phyloP scores from a whole-genome alignment of 2,113 vertebrate species.

The Hassar affinis region DNA sequence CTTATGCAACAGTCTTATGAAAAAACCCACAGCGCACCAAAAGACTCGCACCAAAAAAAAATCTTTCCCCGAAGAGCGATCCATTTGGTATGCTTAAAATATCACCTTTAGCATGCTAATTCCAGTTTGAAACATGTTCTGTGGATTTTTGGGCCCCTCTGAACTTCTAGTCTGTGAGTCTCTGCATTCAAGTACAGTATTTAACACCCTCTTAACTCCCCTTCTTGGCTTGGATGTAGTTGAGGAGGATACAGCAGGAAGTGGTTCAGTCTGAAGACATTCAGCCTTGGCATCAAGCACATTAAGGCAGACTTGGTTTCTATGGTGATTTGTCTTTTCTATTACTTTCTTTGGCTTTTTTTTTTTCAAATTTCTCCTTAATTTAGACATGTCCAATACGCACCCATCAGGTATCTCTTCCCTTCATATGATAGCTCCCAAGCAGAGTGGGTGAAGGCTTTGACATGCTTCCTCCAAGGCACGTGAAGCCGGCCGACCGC shows the following conservation, averaged over 20 bases:
- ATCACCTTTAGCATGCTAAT: too few relatives aligned
- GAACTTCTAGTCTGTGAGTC: not conserved
- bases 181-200: not conserved
- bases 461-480: too few relatives aligned
- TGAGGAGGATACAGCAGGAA: not conserved
- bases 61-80: not conserved
- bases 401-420: too few relatives aligned
- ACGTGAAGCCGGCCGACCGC: too few relatives aligned
- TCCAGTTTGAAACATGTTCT: not conserved
- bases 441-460: too few relatives aligned
- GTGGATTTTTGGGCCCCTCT: not conserved
- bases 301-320: not conserved
- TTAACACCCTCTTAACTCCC: not conserved
- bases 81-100: not conserved
- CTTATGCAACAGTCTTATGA: constrained; percentile 15
- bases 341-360: too few relatives aligned
- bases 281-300: not conserved
- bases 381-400: too few relatives aligned
- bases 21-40: not conserved
- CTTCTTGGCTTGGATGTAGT: not conserved
- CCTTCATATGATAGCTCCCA: too few relatives aligned
- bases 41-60: not conserved
- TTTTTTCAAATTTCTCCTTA: too few relatives aligned
- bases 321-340: too few relatives aligned
- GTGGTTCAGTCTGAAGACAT: not conserved